These are phyloP conservation scores for Argopecten irradians DNA, from an alignment of 1,140 invertebrate species.

Conservation along the genomic window DNA sequence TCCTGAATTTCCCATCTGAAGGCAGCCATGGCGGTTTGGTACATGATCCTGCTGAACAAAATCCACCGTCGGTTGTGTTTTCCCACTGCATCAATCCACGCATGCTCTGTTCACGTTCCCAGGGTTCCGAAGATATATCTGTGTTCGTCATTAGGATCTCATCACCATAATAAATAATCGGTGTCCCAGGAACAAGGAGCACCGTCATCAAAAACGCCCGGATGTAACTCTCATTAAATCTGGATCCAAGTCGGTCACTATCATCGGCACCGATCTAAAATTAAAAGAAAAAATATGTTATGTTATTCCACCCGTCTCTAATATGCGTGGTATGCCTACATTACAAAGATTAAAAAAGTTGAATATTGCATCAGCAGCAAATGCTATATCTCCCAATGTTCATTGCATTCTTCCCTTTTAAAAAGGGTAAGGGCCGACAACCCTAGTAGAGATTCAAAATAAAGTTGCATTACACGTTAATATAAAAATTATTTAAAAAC, in stretches of 20 bases:
- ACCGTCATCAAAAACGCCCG: slow-evolving; percentile 55
- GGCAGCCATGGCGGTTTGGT: slow-evolving; percentile 83
- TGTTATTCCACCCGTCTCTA: too few species aligned
- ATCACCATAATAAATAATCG: slow-evolving; percentile 67
- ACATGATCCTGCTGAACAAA: slow-evolving; percentile 59
- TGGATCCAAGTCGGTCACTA: slow-evolving; percentile 48
- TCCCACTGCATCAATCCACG: slow-evolving; percentile 89
- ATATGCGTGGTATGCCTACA: too few species aligned
- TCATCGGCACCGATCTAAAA: slow-evolving; percentile 60
- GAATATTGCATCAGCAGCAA: too few species aligned
- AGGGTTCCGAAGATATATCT: background rate
- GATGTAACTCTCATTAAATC: slow-evolving; percentile 49
- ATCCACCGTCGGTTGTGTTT: slow-evolving; percentile 80
- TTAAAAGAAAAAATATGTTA: background rate
- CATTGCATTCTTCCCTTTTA: too few species aligned
- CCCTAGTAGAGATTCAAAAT: too few species aligned
- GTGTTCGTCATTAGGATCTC: slow-evolving; percentile 62
- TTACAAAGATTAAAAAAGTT: too few species aligned
- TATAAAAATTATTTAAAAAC: too few species aligned
- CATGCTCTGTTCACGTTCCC: slow-evolving; percentile 54
- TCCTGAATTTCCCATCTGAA: slow-evolving; percentile 78
- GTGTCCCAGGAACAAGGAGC: slow-evolving; percentile 65
- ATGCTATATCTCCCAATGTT: too few species aligned
- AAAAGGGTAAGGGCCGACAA: background rate
- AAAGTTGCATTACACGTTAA: too few species aligned